phyloP scores from a whole-genome alignment of 2,888 invertebrate genomes.

The Agrotis exclamationis region DNA sequence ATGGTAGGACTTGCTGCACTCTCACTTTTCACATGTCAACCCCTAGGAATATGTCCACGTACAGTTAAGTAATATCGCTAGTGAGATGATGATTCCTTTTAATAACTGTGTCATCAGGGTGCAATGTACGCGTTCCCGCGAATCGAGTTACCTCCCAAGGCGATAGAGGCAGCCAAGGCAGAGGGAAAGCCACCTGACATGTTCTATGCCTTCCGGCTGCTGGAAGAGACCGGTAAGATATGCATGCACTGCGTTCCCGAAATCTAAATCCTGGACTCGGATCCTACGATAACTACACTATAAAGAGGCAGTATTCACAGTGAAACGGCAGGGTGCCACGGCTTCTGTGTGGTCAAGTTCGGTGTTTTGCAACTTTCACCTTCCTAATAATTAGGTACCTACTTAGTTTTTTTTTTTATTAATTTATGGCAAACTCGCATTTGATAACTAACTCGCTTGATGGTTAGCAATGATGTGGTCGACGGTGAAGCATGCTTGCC shows the following conservation, averaged over 20 bases:
- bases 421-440: too few relatives aligned
- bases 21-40: too few relatives aligned
- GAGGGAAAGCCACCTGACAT: constrained; percentile 88
- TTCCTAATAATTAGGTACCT: too few relatives aligned
- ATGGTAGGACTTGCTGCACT: not conserved
- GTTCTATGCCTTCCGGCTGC: not conserved
- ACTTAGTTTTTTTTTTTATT: too few relatives aligned
- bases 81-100: not conserved
- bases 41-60: too few relatives aligned
- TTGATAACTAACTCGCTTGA: too few relatives aligned
- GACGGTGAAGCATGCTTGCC: too few relatives aligned
- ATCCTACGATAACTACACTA: too few relatives aligned
- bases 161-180: constrained; percentile 95
- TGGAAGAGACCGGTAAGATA: not conserved
- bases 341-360: not conserved
- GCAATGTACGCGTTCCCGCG: constrained; percentile 97
- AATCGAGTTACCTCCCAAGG: constrained; percentile 95
- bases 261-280: not conserved
- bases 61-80: not conserved
- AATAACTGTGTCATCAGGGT: not conserved
- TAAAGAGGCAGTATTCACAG: too few relatives aligned
- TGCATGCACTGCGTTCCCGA: not conserved
- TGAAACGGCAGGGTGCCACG: not conserved
- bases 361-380: not conserved
- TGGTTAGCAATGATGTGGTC: too few relatives aligned